Evolutionary conservation across 1,140 invertebrate species (phyloP).

Genomic region (Saxidomus purpurata): DNA sequence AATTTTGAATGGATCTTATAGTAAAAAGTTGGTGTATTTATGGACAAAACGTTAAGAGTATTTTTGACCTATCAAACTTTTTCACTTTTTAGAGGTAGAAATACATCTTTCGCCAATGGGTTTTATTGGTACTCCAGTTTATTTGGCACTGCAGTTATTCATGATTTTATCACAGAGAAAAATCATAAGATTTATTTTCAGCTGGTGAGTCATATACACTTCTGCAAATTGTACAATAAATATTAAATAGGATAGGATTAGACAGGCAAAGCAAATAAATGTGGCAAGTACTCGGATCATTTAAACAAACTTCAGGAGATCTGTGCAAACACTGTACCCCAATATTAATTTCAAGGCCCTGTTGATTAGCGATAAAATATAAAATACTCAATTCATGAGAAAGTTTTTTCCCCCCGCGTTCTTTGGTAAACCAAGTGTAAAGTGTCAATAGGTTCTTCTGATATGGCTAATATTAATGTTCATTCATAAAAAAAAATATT

Average conservation of each 20-base stretch:
- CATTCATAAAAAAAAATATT: constrained; percentile 9
- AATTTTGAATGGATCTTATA: too few species aligned
- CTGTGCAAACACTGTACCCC: constrained; percentile 5
- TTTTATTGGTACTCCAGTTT: too few species aligned
- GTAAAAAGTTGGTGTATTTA: too few species aligned
- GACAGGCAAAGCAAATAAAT: neutral
- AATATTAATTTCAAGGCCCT: neutral
- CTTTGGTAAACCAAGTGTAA: neutral
- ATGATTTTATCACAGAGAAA: too few species aligned
- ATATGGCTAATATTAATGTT: too few species aligned
- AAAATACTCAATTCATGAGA: neutral
- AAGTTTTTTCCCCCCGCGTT: neutral
- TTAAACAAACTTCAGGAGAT: constrained; percentile 5
- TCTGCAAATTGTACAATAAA: constrained; percentile 3
- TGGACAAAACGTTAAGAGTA: too few species aligned
- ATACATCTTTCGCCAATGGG: too few species aligned
- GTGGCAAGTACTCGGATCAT: neutral
- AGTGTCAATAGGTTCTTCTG: neutral
- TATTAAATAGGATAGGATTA: constrained; percentile 12
- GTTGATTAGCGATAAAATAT: neutral
- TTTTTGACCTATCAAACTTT: too few species aligned
- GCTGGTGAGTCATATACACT: neutral
- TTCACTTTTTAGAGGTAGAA: too few species aligned
- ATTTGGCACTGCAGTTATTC: too few species aligned
- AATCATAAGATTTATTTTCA: too few species aligned